phyloP scores from a whole-genome alignment of 53 echinoderm and acorn worm genomes.

The Luidia sarsii region DNA sequence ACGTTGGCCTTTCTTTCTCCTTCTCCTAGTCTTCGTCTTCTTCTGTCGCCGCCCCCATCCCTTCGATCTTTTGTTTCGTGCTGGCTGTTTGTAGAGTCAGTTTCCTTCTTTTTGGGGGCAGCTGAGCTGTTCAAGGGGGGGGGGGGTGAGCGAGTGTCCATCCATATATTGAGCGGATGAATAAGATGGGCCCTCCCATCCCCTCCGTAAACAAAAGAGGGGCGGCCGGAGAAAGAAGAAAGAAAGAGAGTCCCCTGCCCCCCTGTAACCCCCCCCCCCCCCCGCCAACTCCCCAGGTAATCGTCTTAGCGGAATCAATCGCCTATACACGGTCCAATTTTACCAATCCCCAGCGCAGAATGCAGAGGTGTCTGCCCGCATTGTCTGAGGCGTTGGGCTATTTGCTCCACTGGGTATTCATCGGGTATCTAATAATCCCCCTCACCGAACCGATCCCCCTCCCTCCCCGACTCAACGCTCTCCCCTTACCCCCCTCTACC shows the following conservation, averaged over 20 bases:
- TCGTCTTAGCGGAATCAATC: constrained; percentile 53
- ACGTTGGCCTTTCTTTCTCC: no score
- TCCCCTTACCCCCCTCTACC: no score
- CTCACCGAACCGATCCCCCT: not conserved
- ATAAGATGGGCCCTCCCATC: constrained; percentile 7
- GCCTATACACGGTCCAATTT: constrained; percentile 52
- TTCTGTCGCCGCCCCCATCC: no score
- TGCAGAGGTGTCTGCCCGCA: constrained; percentile 31
- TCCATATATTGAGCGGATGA: constrained; percentile 33
- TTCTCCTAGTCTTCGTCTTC: no score
- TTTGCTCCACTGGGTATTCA: constrained; percentile 43
- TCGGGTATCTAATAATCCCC: constrained; percentile 34
- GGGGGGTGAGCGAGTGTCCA: constrained; percentile 21
- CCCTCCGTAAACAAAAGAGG: constrained; percentile 33
- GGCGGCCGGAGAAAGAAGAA: no score
- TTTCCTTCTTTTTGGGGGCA: not conserved
- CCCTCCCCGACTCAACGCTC: no score
- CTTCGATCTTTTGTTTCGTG: not conserved
- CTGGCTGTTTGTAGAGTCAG: constrained; percentile 7
- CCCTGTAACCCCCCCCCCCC: no score
- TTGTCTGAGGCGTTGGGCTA: constrained; percentile 48
- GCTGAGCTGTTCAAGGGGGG: no score
- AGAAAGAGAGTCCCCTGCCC: no score
- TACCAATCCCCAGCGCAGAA: constrained; percentile 42
- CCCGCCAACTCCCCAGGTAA: constrained; percentile 37